Evolutionary conservation across 2,113 vertebrate genomes (phyloP).

Genomic region (Beaufortia kweichowensis): DNA sequence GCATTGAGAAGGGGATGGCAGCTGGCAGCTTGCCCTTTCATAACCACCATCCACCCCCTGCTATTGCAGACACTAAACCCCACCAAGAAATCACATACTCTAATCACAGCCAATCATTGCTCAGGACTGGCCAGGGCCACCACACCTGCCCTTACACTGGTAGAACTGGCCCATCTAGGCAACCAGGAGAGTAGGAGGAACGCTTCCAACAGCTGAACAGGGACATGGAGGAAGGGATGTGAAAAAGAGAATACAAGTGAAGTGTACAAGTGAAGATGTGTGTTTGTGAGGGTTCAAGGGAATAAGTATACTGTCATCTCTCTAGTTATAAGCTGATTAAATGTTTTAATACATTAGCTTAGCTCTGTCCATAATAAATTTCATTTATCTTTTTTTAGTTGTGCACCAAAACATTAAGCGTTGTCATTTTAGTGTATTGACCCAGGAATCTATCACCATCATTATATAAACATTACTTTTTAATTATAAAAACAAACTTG

Average conservation of each 20-base stretch:
- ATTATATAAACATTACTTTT: no score
- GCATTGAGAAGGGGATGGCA: slow-evolving; percentile 72
- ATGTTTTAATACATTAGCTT: not conserved
- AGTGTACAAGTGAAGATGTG: slow-evolving; percentile 2
- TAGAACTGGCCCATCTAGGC: slow-evolving; percentile 89
- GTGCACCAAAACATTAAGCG: no score
- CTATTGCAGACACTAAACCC: slow-evolving; percentile 49
- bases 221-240: slow-evolving; percentile 43
- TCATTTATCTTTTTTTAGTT: no score
- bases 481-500: not conserved
- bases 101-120: slow-evolving; percentile 91
- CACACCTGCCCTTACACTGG: slow-evolving; percentile 84
- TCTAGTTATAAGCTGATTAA: not conserved
- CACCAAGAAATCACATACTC: slow-evolving; percentile 77
- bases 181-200: slow-evolving; percentile 77
- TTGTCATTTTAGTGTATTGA: no score
- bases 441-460: no score
- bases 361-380: not conserved
- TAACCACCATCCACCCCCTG: slow-evolving; percentile 67
- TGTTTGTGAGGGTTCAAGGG: slow-evolving; percentile 18
- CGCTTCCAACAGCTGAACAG: slow-evolving; percentile 74
- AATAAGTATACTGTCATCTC: slow-evolving; percentile 21
- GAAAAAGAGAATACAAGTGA: slow-evolving; percentile 24
- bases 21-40: slow-evolving; percentile 84
- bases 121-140: slow-evolving; percentile 77